A percentile compares a stretch with the other conserved stretches of the same genome.
Evolutionary conservation across 92 coral and sea anemone genomes (phyloP).

Genomic region (Phenganax marumi): DNA sequence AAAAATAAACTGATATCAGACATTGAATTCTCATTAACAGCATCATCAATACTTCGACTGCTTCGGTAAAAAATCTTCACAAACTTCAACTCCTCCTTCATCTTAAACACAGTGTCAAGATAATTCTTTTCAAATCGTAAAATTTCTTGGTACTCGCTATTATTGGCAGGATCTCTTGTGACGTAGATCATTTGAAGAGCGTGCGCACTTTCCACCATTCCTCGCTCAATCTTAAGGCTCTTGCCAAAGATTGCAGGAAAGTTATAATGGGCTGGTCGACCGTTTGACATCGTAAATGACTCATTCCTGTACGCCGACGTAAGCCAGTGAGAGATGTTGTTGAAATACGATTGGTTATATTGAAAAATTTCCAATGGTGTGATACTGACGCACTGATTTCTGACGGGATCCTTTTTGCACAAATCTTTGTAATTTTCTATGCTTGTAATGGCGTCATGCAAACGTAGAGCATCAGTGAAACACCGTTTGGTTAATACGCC

Average conservation of each 20-base stretch:
- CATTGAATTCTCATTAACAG: constrained; percentile 45
- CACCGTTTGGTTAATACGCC: constrained; percentile 52
- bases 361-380: constrained; percentile 32
- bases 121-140: constrained; percentile 12
- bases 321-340: constrained; percentile 2
- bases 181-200: constrained; percentile 66
- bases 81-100: constrained; percentile 25
- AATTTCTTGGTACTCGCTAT: constrained; percentile 33
- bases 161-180: constrained; percentile 52
- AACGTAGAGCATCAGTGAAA: constrained; percentile 55
- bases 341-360: neutral
- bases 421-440: constrained; percentile 52
- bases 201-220: constrained; percentile 52
- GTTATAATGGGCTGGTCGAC: constrained; percentile 59
- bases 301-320: constrained; percentile 16
- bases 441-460: constrained; percentile 51
- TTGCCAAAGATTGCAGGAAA: constrained; percentile 55
- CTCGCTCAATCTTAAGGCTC: constrained; percentile 21
- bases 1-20: constrained; percentile 46
- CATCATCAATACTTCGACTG: constrained; percentile 51
- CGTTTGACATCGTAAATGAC: constrained; percentile 52
- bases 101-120: neutral
- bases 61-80: constrained; percentile 41
- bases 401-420: constrained; percentile 51
- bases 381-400: constrained; percentile 30